phyloP scores from a whole-genome alignment of 2,113 vertebrate genomes.

The Planiliza haematocheilus region DNA sequence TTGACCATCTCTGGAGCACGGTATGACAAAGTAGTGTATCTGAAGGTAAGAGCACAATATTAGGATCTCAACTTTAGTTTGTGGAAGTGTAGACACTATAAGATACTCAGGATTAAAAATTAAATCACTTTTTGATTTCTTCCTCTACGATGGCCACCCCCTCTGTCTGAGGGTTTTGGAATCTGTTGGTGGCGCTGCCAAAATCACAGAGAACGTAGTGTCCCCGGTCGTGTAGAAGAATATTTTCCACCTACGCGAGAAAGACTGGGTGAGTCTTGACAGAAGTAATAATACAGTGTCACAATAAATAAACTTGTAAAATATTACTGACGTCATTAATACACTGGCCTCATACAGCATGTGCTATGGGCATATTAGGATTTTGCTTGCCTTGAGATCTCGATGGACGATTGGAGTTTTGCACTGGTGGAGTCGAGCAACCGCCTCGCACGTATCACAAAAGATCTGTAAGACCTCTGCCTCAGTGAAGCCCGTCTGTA shows the following conservation, averaged over 20 bases:
- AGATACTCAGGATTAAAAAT: not conserved
- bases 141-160: constrained; percentile 94
- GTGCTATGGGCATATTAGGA: not conserved
- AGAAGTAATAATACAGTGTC: not conserved
- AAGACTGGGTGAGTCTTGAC: constrained; percentile 14
- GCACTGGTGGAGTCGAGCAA: constrained; percentile 94
- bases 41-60: constrained; percentile 67
- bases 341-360: not conserved
- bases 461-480: constrained; percentile 95
- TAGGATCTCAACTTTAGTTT: not conserved
- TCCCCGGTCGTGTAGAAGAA: constrained; percentile 95
- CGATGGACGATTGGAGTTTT: constrained; percentile 95
- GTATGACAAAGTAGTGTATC: constrained; percentile 98
- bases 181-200: constrained; percentile 94
- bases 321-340: not conserved
- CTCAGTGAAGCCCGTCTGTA: constrained; percentile 95
- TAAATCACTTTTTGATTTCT: constrained; percentile 95
- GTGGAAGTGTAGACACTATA: not conserved
- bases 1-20: constrained; percentile 99
- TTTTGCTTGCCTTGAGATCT: constrained; percentile 90
- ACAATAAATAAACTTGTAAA: not conserved
- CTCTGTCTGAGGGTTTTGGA: constrained; percentile 94
- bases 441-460: constrained; percentile 96
- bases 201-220: constrained; percentile 99
- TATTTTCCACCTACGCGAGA: constrained; percentile 93